Evolutionary conservation across 2,113 vertebrate species (phyloP), one percentile per base, ranked within the genome.

Genomic region (Fregata magnificens): DNA sequence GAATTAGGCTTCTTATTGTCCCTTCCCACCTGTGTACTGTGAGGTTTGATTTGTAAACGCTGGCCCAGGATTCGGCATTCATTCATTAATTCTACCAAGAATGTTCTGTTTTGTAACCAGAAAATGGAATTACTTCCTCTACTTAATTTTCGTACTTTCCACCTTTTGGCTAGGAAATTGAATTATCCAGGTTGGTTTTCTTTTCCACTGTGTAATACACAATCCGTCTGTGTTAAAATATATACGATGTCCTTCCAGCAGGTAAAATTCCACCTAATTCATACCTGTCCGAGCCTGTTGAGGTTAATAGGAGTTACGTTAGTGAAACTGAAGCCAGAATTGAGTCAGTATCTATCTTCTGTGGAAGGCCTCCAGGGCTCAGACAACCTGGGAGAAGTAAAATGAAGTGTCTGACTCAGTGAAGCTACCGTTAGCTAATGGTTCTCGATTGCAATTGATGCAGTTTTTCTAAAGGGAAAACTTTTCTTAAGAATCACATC

Each of bases 51-150:
- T 88, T 91, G 74, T 85, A 87, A 82, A 85, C 71, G 62, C 45
- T 47, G 86, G 17, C 89, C 66, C 45, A 36, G 86, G 17, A 36
- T 50, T 65, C 49, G 0, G 31, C 90, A 17, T 61, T 93, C 90
- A 88, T 96, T 96, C 96, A 95, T 97, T 96, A 81, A 77, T 87
- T 93, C 82, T 91, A 91, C 84, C 82, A 93, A 91, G 93, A 95
- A 93, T 91, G 90, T 95, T 91, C 86, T 89, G 76, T 32, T 90
- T 90, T 66, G 56, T 89, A 95, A 95, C 69, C 61, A 52, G 80
- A 88, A 95, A 74, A 90, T 19, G 65, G 44, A 95, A 95, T 95
- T 92, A 88, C 61, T 45, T 74, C 61, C 72, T 53, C 80, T 66
- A 16, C 34, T 96, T 94, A 93, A 85, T 87, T 93, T 85, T 88